Evolutionary conservation across 2,113 vertebrate species (phyloP), one percentile per base, ranked within the genome.

Genomic region (Cyanoderma ruficeps): DNA sequence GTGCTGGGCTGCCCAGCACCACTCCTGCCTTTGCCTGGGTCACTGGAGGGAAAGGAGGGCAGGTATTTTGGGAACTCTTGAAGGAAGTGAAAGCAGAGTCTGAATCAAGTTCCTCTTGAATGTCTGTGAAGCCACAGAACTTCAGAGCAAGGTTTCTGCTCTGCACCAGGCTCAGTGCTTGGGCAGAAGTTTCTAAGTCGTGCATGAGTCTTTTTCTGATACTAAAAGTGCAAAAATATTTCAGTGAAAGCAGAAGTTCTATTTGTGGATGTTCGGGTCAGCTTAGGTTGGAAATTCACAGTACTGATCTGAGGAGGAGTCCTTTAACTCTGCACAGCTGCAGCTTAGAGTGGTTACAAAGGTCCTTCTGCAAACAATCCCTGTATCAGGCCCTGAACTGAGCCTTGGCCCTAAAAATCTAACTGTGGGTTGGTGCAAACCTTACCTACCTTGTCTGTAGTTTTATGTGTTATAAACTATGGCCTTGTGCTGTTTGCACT

Each of bases 271-370:
- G 11, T 76, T 86, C 75, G 46, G 74, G 93, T 93, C 89, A 91
- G n/a, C 71, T 94, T 75, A 74, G 72, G 33, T 87, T 94, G 81
- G 93, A 93, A 89, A 94, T 87, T 87, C 72, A 61, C 75, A 84
- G 65, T 52, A 47, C 41, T 71, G 77, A 64, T 75, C 31, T 64
- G 64, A 59, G 0, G 3, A 89, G 41, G 61, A 72, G 61, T 44
- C 52, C 72, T 95, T 89, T 91, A 82, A 60, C 67, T 59, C 46
- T 33, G 67, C 21, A 3, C 67, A 87, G 70, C 89, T 91, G 74
- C 57, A 89, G 57, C 74, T 89, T 52, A 69, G 65, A 67, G 68
- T 31, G 27, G 22, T 56, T 93, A 67, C 46, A 79, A 93, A 95
- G 61, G 59, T 90, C 63, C 41, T 71, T 61, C 75, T 96, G 74